Conservation (phyloP, 2,113 vertebrate genomes). For the Tachysurus fulvidraco region DNA sequence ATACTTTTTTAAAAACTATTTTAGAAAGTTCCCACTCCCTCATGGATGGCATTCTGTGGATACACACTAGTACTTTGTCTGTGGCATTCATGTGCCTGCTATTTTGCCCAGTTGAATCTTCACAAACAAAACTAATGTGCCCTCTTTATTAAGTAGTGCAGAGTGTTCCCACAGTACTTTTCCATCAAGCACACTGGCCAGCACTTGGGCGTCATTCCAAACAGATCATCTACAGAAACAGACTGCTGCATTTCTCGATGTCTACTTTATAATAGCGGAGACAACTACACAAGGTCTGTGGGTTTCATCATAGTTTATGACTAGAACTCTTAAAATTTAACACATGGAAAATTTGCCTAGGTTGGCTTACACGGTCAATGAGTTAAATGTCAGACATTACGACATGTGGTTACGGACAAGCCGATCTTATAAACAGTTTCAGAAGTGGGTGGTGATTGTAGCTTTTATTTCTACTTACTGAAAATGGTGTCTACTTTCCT, state of each 20-base stretch:
- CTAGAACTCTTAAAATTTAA: neutral
- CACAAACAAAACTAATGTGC: slow-evolving; percentile 21
- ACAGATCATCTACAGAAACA: slow-evolving; percentile 12
- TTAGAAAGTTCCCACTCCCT: neutral
- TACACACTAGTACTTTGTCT: slow-evolving; percentile 17
- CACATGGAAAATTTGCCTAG: neutral
- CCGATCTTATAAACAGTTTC: neutral
- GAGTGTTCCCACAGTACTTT: slow-evolving; percentile 32
- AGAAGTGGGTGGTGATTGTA: neutral
- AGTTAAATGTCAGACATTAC: neutral
- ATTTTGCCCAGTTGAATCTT: slow-evolving; percentile 19
- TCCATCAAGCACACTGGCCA: slow-evolving; percentile 29
- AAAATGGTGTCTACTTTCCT: neutral
- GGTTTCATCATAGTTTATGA: neutral
- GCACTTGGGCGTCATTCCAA: neutral
- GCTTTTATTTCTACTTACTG: neutral
- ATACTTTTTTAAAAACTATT: neutral
- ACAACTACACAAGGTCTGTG: too few relatives aligned
- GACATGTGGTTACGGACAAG: neutral
- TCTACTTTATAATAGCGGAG: neutral
- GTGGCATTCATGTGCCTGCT: neutral
- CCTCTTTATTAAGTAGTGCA: neutral
- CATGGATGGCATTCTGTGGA: neutral
- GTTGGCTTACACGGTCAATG: neutral
- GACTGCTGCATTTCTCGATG: neutral